Base-by-base conservation (phyloP, 2,888 invertebrate genomes). In the Stomorhina lunata region DNA sequence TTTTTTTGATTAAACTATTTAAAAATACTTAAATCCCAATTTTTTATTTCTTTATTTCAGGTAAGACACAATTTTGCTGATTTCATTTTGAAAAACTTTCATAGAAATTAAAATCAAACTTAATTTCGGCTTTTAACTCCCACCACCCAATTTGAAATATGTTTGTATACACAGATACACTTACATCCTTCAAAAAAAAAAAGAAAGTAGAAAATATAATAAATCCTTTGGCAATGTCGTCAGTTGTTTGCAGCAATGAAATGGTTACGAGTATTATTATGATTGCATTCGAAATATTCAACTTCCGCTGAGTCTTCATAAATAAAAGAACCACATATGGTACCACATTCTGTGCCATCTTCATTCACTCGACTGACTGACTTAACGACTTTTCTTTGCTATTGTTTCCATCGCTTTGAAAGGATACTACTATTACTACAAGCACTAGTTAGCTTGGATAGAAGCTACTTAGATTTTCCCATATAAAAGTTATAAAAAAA, bases 301-400 rank as follows among this genome's bases (percentile, higher is more conserved):
- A 75, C 81, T 85, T 85, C 85, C 84, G 85, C 65, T 78, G 83
- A 76, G 75, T 80, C 59, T 71, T 83, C 87, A 88, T 89, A 89
- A 88, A 89, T 89, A 86, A 84, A 75, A 84, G 86, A 80, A 87
- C 83, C 88, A 89, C 89, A 89, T 89, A 87, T 89, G 89, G 86
- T 85, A 84, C 86, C 86, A 87, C 81, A 85, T 78, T 80, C 82
- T 83, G 87, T 87, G 83, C 83, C 77, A 81, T 76, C 71, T 37
- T 29, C 43, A 55, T 48, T 63, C 59, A 61, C 34, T n/a, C n/a
- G n/a, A n/a, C n/a, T n/a, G n/a, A n/a, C n/a, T 68, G 68, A 80
- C 75, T 81, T 83, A 83, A 50, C 61, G 48, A 72, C 37, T 37
- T 12, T 34, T 17, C 20, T 7, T 55, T 4, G 9, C 25, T 22